Conservation (phyloP, 2,113 vertebrate species). For the Bufo gargarizans region DNA sequence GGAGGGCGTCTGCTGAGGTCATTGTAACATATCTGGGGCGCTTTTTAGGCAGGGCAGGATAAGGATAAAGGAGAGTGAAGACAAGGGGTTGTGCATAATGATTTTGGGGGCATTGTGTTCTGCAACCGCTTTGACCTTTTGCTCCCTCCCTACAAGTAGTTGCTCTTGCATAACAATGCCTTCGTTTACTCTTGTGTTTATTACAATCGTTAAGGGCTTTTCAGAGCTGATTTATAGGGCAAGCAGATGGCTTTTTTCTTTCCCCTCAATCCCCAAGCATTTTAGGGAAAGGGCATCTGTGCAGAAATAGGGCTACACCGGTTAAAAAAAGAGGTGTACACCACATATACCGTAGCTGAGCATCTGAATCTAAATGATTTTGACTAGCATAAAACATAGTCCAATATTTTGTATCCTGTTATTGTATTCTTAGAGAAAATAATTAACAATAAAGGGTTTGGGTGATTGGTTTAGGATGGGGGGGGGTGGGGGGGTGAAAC, state of each 20-base stretch:
- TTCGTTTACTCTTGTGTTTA: conserved; percentile 66
- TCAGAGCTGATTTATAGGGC: conserved; percentile 62
- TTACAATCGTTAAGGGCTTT: conserved; percentile 56
- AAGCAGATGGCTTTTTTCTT: conserved; percentile 63
- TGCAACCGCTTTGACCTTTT: conserved; percentile 16
- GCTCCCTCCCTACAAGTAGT: conserved; percentile 1
- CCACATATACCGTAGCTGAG: conserved; percentile 52
- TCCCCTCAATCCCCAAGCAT: conserved; percentile 48
- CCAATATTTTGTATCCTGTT: background rate
- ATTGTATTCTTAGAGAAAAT: background rate
- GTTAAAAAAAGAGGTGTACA: conserved; percentile 57
- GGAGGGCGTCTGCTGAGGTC: background rate
- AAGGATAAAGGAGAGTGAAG: background rate
- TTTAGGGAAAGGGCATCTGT: conserved; percentile 57
- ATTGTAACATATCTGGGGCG: background rate
- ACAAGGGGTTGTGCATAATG: conserved; percentile 18
- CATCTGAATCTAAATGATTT: background rate
- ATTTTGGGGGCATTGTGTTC: background rate
- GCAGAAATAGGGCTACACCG: conserved; percentile 8
- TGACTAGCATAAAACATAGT: too few relatives aligned
- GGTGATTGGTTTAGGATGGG: background rate
- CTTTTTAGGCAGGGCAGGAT: background rate
- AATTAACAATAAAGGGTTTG: background rate
- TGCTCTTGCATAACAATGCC: conserved; percentile 49
- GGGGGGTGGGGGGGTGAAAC: conserved; percentile 46